Conservation (phyloP, 2,797 vertebrate genomes). For the Peromyscus aztecus region DNA sequence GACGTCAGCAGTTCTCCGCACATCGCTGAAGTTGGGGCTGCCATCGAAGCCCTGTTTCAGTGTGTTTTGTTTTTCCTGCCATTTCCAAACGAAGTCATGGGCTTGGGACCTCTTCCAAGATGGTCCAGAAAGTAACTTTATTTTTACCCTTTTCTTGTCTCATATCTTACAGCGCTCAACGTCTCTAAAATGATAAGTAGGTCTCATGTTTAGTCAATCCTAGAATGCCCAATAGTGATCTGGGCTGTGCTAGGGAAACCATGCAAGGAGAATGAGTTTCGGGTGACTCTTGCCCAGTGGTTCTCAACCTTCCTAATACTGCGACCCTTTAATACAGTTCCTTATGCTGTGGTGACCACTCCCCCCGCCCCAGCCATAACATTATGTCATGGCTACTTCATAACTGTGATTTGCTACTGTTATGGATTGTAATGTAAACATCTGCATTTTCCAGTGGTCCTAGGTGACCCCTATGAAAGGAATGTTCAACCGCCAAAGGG, state of each 20-base stretch:
- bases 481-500: too few species aligned
- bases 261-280: not conserved
- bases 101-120: conserved; percentile 77
- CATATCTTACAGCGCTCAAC: not conserved
- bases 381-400: not conserved
- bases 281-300: not conserved
- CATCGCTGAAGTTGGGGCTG: conserved; percentile 76
- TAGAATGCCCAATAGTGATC: not conserved
- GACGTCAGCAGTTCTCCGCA: conserved; percentile 79
- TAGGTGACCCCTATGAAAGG: too few species aligned
- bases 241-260: conserved; percentile 1
- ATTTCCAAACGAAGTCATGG: conserved; percentile 82
- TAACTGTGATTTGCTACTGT: not conserved
- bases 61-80: conserved; percentile 83
- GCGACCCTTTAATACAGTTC: not conserved
- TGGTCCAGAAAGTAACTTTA: conserved; percentile 67
- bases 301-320: not conserved
- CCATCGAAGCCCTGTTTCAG: conserved; percentile 70
- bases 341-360: not conserved
- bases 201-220: not conserved
- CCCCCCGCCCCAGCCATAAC: not conserved
- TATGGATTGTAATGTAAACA: not conserved
- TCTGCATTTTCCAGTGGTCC: not conserved
- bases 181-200: not conserved
- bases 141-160: conserved; percentile 44